Percentiles rank a stretch among this genome's conserved stretches.
Conservation (phyloP, 2,113 vertebrate species). For the Leucopsar rothschildi region DNA sequence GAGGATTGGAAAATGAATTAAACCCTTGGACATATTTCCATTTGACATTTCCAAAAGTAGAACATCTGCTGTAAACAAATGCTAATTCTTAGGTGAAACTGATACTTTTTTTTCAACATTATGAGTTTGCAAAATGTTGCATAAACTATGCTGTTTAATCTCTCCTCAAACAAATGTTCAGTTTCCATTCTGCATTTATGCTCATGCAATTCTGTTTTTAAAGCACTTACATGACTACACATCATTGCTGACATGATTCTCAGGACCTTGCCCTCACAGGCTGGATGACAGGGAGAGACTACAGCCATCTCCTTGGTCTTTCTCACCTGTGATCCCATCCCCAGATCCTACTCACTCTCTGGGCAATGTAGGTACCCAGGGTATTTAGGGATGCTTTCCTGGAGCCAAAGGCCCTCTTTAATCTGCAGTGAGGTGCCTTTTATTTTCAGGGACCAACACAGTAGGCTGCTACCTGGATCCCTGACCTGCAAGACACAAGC, state of each 20-base stretch:
- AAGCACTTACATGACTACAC: not conserved
- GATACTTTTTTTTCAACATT: not conserved
- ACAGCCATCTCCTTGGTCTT: not conserved
- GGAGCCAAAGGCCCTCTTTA: not conserved
- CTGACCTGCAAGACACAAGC: not conserved
- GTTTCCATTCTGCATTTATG: not conserved
- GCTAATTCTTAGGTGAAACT: not conserved
- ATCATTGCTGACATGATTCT: not conserved
- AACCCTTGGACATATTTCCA: slow-evolving; percentile 8
- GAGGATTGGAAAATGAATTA: not conserved
- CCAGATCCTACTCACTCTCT: not conserved
- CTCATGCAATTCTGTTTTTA: not conserved
- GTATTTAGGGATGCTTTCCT: not conserved
- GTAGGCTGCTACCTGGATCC: not conserved
- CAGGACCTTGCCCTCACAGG: not conserved
- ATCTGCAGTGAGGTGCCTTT: not conserved
- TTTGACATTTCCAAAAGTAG: not conserved
- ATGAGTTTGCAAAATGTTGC: not conserved
- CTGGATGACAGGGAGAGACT: not conserved
- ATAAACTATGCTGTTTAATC: not conserved
- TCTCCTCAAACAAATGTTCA: not conserved
- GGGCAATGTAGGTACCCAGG: not conserved
- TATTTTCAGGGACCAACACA: not conserved
- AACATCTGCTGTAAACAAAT: not conserved
- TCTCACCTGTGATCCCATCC: not conserved